Base-by-base conservation (phyloP, 2,888 invertebrate genomes). In the Drosophila ustulata region DNA sequence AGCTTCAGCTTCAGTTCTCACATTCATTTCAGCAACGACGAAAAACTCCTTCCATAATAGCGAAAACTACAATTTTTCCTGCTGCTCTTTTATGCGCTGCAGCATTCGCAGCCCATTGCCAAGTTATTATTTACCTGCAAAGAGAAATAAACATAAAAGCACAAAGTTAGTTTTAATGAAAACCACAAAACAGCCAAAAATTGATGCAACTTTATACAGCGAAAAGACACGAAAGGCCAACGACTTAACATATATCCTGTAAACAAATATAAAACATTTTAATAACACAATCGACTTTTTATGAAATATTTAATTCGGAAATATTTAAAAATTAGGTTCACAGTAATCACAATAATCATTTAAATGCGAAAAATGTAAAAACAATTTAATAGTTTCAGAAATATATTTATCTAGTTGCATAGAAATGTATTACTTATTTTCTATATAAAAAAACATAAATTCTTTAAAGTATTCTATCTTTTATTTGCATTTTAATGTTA, bases 121-220 rank as follows among this genome's bases (percentile, higher is more conserved):
- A 37, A 37, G 53, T 59, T 52, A 30, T 52, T 25, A 71, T 75
- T 77, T 77, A 77, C 77, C 77, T 77, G 71, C 30, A 70, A 79
- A 51, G 52, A 63, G 32, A 78, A 78, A 52, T 41, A 46, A 50
- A 75, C 26, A 49, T n/a, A 41, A 50, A 46, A 53, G 26, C 8
- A 7, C 4, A 30, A 30, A 11, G 13, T 77, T 64, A 77, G 49
- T 65, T 62, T 37, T n/a, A 23, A 13, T 26, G 43, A 34, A 39
- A 50, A 18, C 26, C 39, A 30, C 18, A 28, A 13, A 5, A 6
- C 13, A 41, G 39, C 39, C 39, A 7, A 18, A 41, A 18, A 41
- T 41, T 13, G 6, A 13, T 41, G 39, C 1, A 18, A 41, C 39
- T 41, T 41, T 13, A 1, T 18, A 18, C 18, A 18, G 2, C 18